These are phyloP conservation scores for Archaeoteleia sp. DNA, from an alignment of 2,888 invertebrate genomes.

Conservation along the genomic window DNA sequence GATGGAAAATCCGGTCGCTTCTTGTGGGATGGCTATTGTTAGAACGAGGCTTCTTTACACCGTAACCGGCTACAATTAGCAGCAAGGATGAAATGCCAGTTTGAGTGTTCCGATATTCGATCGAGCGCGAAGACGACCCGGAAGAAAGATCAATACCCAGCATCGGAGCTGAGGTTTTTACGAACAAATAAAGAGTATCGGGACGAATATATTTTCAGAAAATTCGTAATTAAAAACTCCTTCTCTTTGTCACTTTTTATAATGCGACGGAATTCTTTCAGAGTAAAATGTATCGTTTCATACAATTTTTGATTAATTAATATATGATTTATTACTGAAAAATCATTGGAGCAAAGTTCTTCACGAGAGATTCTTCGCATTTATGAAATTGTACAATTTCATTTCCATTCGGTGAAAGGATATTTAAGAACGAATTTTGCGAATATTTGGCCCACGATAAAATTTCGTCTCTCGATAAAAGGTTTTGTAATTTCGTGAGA, in stretches of 20 bases:
- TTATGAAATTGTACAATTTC: too few species aligned
- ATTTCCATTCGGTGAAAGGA: too few species aligned
- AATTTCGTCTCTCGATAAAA: too few species aligned
- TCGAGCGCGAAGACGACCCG: slow-evolving; percentile 40
- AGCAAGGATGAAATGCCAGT: slow-evolving; percentile 35
- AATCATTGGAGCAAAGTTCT: too few species aligned
- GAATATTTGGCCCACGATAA: too few species aligned
- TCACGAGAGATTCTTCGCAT: too few species aligned
- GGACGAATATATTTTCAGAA: slow-evolving; percentile 27
- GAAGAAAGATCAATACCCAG: slow-evolving; percentile 37
- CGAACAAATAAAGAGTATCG: slow-evolving; percentile 22
- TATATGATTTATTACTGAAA: too few species aligned
- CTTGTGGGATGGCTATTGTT: slow-evolving; percentile 38
- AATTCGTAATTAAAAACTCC: slow-evolving; percentile 32
- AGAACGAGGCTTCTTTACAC: slow-evolving; percentile 34
- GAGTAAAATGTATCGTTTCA: too few species aligned
- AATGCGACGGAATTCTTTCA: too few species aligned
- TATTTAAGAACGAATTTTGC: too few species aligned
- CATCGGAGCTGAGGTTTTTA: slow-evolving; percentile 6
- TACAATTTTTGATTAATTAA: too few species aligned
- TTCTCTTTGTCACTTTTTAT: neutral
- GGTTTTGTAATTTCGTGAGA: too few species aligned
- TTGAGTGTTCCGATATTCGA: slow-evolving; percentile 30
- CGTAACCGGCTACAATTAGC: slow-evolving; percentile 42
- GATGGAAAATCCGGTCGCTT: slow-evolving; percentile 37